These are phyloP conservation scores for Abramis brama DNA, from an alignment of 2,113 vertebrate genomes.

Conservation along the genomic window DNA sequence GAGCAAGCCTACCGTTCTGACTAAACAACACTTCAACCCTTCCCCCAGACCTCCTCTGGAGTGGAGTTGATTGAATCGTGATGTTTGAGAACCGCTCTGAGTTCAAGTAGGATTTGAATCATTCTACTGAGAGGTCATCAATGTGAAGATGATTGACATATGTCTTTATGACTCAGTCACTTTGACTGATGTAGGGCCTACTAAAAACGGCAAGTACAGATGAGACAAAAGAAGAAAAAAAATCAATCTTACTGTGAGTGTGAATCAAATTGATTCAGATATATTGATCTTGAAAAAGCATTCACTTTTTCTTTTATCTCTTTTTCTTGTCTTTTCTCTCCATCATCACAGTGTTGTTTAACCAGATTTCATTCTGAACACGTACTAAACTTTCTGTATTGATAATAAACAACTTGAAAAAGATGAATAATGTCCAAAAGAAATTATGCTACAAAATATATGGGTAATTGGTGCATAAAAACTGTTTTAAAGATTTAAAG, in stretches of 20 bases:
- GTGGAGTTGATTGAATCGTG: not conserved
- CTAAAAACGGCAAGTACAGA: slow-evolving; percentile 40
- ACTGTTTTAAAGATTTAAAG: not conserved
- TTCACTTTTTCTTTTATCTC: slow-evolving; percentile 9
- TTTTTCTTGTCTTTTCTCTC: not conserved
- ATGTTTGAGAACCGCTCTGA: slow-evolving; percentile 12
- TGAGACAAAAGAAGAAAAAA: slow-evolving; percentile 23
- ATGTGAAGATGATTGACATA: slow-evolving; percentile 29
- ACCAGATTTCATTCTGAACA: not conserved
- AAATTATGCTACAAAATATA: not conserved
- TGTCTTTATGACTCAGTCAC: slow-evolving; percentile 10
- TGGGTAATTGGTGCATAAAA: not conserved
- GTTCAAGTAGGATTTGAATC: slow-evolving; percentile 23
- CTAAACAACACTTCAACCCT: slow-evolving; percentile 14
- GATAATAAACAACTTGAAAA: not conserved
- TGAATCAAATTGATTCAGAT: slow-evolving; percentile 22
- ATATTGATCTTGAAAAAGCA: not conserved
- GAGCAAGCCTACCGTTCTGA: slow-evolving; percentile 31
- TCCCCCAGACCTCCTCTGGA: slow-evolving; percentile 1
- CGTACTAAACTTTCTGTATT: not conserved
- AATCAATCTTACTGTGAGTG: slow-evolving; percentile 30
- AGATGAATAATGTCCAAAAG: not conserved
- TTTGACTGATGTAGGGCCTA: slow-evolving; percentile 7
- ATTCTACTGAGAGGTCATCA: not conserved
- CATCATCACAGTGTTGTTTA: not conserved